Conservation (phyloP, 2,797 vertebrate genomes). For the Ispidina lecontei region DNA sequence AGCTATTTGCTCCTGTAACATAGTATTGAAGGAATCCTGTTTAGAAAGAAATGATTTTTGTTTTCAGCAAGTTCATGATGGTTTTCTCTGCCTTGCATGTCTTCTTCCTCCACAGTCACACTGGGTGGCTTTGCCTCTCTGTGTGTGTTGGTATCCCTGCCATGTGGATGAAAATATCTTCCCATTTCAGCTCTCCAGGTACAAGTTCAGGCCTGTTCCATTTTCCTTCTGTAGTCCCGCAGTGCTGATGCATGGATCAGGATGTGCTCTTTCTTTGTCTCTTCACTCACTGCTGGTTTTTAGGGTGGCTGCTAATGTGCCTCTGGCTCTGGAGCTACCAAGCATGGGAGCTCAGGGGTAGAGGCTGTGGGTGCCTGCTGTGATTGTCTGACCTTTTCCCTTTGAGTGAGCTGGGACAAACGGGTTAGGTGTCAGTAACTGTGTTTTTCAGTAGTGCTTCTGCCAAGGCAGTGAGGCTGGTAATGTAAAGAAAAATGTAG, state of each 20-base stretch:
- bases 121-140: not conserved
- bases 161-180: not conserved
- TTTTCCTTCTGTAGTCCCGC: not conserved
- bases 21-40: not conserved
- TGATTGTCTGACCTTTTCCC: not conserved
- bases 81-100: not conserved
- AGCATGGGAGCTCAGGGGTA: accelerated
- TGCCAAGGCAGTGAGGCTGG: not conserved
- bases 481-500: not conserved
- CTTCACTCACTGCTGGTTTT: not conserved
- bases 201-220: not conserved
- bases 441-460: not conserved
- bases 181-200: not conserved
- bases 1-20: not conserved
- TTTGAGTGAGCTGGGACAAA: not conserved
- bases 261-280: not conserved
- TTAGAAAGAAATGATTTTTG: not conserved
- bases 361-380: not conserved
- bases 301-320: not conserved
- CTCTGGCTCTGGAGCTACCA: not conserved
- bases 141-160: not conserved
- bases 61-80: not conserved
- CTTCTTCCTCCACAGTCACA: not conserved
- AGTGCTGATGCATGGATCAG: not conserved
- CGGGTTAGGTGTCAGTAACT: not conserved